Evolutionary conservation across 2,888 invertebrate species (phyloP), one percentile per base, ranked within the genome.

Genomic region (Lacanobia wlatinum): DNA sequence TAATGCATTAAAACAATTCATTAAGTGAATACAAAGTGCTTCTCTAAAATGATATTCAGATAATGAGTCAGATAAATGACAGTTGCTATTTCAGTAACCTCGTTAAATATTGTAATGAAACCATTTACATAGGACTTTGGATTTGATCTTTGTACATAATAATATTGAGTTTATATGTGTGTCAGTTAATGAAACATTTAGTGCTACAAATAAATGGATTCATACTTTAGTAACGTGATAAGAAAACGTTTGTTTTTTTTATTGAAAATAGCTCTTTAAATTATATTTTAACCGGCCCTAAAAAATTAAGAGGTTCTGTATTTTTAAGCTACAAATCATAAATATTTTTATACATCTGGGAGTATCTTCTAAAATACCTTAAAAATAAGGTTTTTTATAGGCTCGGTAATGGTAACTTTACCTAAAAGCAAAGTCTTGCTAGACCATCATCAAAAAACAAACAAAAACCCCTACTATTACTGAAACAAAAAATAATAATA

Each of bases 401-500:
- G 9, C 5, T 14, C 14, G 14, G 14, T 12, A 23, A 16, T 12
- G 14, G 0, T 21, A 5, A 16, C 3, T 18, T 1, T 12, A 14
- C 2, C 6, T 56, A 38, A 12, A 10, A 43, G 1, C 14, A n/a
- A 38, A n/a, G 0, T 2, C 4, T 18, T 23, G 23, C 21, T 52
- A 14, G 2, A 48, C 0, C 1, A n/a, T 38, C 16, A 0, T 14
- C 0, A 59, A 60, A 16, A 16, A 55, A 38, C 2, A 0, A 21
- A 40, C 5, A 40, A 21, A 12, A 6, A 2, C 1, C 1, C 43
- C 1, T 46, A 73, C 53, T 69, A 65, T 70, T 76, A 43, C 21
- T 12, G 4, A 34, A 66, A 73, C 43, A 67, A 82, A 72, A 77
- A 85, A 74, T 73, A 84, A 76, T 78, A 85, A 68, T 72, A 69